phyloP scores from a whole-genome alignment of 2,113 vertebrate species.

The Strix aluco region DNA sequence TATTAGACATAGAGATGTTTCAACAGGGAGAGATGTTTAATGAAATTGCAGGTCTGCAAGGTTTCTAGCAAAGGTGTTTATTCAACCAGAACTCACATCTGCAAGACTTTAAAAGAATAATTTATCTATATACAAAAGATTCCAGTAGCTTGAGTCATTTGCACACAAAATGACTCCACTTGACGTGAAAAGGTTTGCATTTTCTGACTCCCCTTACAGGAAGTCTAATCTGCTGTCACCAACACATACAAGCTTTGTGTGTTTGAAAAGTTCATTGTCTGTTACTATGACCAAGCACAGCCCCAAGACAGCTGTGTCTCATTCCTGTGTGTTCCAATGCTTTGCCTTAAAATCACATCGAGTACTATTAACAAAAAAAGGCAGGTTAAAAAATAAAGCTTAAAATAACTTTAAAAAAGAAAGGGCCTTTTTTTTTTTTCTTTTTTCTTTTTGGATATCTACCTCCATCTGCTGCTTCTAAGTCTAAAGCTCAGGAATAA shows the following conservation, averaged over 20 bases:
- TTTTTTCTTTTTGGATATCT: not conserved
- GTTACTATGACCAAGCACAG: constrained; percentile 7
- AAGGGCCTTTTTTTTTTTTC: not conserved
- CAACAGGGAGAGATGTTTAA: not conserved
- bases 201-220: not conserved
- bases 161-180: not conserved
- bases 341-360: not conserved
- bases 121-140: not conserved
- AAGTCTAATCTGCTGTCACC: constrained; percentile 21
- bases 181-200: not conserved
- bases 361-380: not conserved
- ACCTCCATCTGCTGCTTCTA: constrained; percentile 8
- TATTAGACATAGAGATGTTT: not conserved
- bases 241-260: not conserved
- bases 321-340: not conserved
- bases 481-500: not conserved
- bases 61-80: constrained; percentile 9
- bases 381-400: not conserved
- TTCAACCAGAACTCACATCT: not conserved
- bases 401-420: not conserved
- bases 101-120: not conserved
- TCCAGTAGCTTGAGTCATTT: not conserved
- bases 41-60: not conserved
- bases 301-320: not conserved
- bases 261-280: constrained; percentile 5